Evolutionary conservation across 2,113 vertebrate genomes (phyloP).

Genomic region (Nerophis ophidion): DNA sequence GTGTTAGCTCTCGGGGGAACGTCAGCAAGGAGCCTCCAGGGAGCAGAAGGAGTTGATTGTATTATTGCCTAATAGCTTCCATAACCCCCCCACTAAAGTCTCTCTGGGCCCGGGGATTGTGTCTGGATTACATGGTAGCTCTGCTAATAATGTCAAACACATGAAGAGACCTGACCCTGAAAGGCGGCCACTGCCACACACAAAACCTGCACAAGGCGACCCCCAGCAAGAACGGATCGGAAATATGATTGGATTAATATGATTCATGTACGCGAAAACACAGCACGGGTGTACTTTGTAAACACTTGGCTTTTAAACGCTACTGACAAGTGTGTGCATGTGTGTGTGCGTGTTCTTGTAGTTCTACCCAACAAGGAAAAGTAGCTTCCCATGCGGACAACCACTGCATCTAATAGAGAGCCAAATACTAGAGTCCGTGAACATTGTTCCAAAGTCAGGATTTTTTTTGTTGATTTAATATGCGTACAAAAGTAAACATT

Average conservation of each 20-base stretch:
- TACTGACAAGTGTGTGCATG: conserved; percentile 1
- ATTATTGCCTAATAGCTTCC: conserved; percentile 74
- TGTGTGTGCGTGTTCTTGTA: background rate
- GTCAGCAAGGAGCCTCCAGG: conserved; percentile 40
- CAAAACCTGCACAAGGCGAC: conserved; percentile 15
- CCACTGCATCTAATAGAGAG: too few relatives aligned
- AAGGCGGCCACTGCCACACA: conserved; percentile 37
- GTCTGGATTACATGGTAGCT: conserved; percentile 67
- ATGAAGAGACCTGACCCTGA: conserved; percentile 59
- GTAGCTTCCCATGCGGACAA: too few relatives aligned
- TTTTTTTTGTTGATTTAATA: too few relatives aligned
- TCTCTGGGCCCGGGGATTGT: conserved; percentile 59
- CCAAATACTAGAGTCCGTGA: too few relatives aligned
- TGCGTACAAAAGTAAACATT: too few relatives aligned
- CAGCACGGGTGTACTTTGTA: background rate
- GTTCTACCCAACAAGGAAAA: too few relatives aligned
- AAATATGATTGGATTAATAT: background rate
- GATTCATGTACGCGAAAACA: background rate
- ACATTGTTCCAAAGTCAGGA: too few relatives aligned
- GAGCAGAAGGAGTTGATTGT: conserved; percentile 54
- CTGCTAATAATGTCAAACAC: conserved; percentile 69
- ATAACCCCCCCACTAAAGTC: conserved; percentile 65
- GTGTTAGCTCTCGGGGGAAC: conserved; percentile 38
- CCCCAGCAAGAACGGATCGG: background rate
- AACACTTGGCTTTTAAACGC: background rate